These are phyloP conservation scores for Cottoperca gobio DNA, from an alignment of 2,797 vertebrate genomes.

Conservation along the genomic window DNA sequence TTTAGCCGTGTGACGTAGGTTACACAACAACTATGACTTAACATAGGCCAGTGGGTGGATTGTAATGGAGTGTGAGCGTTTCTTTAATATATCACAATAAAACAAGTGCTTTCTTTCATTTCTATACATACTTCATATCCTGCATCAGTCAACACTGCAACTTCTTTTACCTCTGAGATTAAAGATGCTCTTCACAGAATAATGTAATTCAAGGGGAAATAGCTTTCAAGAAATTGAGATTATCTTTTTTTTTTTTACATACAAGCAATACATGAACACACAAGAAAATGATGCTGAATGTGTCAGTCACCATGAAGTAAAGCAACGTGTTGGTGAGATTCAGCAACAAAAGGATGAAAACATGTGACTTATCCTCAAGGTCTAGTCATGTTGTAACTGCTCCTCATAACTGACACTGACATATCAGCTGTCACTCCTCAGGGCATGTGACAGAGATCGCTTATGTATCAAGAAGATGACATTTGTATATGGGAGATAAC, in stretches of 20 bases:
- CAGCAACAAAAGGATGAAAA: background rate
- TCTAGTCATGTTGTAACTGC: background rate
- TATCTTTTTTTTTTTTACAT: no score
- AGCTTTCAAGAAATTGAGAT: background rate
- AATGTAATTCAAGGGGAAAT: background rate
- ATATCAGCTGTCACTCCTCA: slow-evolving; percentile 28
- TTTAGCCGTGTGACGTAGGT: slow-evolving; percentile 63
- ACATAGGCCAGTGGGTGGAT: slow-evolving; percentile 25
- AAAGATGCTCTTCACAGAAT: background rate
- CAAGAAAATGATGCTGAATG: no score
- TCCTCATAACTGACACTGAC: slow-evolving; percentile 2
- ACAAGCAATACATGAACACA: background rate
- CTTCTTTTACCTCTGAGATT: background rate
- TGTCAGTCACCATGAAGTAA: background rate
- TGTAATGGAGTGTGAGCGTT: slow-evolving; percentile 8
- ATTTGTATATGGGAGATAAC: background rate
- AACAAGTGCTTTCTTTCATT: slow-evolving; percentile 6
- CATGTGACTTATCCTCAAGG: background rate
- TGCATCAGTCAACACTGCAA: background rate
- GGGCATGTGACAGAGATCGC: background rate
- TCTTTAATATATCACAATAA: slow-evolving; percentile 19
- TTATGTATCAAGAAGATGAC: background rate
- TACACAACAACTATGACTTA: slow-evolving; percentile 33
- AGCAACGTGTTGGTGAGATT: background rate
- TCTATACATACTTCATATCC: background rate